These are phyloP conservation scores for Rhagophthalmus giganteus DNA, from an alignment of 2,888 invertebrate species.

Conservation along the genomic window DNA sequence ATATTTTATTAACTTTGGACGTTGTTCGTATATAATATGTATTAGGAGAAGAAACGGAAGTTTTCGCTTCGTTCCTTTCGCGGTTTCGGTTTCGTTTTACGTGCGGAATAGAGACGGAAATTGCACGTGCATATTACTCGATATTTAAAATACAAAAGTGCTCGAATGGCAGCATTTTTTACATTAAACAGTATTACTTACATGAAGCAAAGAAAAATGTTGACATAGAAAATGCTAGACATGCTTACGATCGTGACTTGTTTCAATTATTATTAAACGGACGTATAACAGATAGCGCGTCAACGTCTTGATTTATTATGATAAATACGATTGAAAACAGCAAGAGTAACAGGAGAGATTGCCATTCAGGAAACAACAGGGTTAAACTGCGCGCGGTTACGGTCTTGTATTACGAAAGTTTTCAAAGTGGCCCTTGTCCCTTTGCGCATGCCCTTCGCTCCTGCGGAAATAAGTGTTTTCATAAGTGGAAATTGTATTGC, in stretches of 20 bases:
- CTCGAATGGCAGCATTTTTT: neutral
- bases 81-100: conserved; percentile 2
- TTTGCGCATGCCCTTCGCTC: conserved; percentile 30
- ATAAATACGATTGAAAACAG: too few relatives aligned
- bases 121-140: too few relatives aligned
- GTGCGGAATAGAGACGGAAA: too few relatives aligned
- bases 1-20: conserved; percentile 36
- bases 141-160: too few relatives aligned
- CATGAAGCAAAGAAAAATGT: conserved; percentile 8
- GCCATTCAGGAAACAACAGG: conserved; percentile 28
- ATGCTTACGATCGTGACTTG: too few relatives aligned
- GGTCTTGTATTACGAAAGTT: conserved; percentile 32
- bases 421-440: conserved; percentile 33
- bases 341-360: conserved; percentile 23
- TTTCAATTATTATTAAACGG: too few relatives aligned
- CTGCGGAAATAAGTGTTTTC: conserved; percentile 26
- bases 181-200: conserved; percentile 6
- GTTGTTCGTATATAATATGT: too few relatives aligned
- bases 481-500: conserved; percentile 23
- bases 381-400: conserved; percentile 37
- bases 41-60: conserved; percentile 20
- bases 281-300: too few relatives aligned
- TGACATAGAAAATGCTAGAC: too few relatives aligned
- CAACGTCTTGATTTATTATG: too few relatives aligned
- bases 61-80: conserved; percentile 22